Percentiles rank a stretch among this genome's conserved stretches.
These are phyloP conservation scores for Silurus aristotelis DNA, from an alignment of 2,797 vertebrate genomes.

Conservation along the genomic window DNA sequence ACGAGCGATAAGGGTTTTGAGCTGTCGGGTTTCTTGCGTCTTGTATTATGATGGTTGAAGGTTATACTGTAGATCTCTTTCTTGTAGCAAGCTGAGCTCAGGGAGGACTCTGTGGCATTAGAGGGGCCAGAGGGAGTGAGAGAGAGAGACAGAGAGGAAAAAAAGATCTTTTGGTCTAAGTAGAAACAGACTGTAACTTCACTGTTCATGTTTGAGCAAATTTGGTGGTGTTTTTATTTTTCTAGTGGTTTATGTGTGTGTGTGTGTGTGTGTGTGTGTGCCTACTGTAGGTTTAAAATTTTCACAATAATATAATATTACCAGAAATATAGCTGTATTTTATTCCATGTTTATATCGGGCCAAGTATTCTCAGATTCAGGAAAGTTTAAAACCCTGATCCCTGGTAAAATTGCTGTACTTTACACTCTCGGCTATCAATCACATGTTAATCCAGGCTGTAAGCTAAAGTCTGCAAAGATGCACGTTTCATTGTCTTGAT, in stretches of 20 bases:
- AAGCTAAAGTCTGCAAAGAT: too few species aligned
- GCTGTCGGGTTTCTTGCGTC: not conserved
- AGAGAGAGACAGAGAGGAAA: not conserved
- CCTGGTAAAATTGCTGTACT: not conserved
- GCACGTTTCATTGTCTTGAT: too few species aligned
- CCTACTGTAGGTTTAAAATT: not conserved
- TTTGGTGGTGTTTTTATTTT: not conserved
- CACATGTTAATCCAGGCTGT: too few species aligned
- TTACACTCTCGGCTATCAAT: not conserved
- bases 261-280: slow-evolving; percentile 1
- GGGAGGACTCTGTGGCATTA: slow-evolving; percentile 10
- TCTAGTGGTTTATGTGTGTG: not conserved
- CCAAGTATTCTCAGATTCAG: not conserved
- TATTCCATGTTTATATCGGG: too few species aligned
- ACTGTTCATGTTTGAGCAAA: not conserved
- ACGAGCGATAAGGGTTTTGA: slow-evolving; percentile 14
- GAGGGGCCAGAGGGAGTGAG: slow-evolving; percentile 19
- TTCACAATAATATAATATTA: not conserved
- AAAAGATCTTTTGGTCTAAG: slow-evolving; percentile 9
- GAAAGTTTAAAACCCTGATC: not conserved
- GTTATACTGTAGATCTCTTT: slow-evolving; percentile 11
- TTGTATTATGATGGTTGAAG: not conserved
- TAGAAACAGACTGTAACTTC: slow-evolving; percentile 47
- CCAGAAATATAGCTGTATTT: too few species aligned
- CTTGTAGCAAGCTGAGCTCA: slow-evolving; percentile 5